Conservation (phyloP, 2,113 vertebrate species). For the Marcusenius ussheri region DNA sequence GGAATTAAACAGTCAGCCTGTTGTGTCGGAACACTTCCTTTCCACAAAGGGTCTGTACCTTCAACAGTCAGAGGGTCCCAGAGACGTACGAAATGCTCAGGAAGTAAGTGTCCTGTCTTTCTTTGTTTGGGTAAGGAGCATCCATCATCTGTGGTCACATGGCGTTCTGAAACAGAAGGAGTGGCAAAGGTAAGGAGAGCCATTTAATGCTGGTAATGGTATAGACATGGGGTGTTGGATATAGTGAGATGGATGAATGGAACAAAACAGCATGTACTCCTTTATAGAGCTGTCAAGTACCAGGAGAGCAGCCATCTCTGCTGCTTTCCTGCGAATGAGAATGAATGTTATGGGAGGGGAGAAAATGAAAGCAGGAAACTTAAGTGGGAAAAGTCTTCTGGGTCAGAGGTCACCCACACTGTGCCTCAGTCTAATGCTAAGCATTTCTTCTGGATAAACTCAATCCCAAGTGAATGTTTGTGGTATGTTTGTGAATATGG, state of each 20-base stretch:
- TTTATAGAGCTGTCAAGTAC: neutral
- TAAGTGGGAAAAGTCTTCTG: neutral
- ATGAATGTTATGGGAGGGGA: neutral
- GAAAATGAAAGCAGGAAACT: neutral
- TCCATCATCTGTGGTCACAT: neutral
- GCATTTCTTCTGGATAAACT: neutral
- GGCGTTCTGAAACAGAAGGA: neutral
- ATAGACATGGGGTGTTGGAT: neutral
- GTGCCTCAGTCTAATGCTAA: neutral
- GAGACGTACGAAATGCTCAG: neutral
- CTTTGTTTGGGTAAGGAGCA: neutral
- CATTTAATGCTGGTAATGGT: neutral
- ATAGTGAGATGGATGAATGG: neutral
- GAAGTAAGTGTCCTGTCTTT: neutral
- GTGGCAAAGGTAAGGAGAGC: neutral
- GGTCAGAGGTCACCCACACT: neutral
- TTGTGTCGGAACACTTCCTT: neutral
- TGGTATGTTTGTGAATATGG: neutral
- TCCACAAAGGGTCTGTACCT: neutral
- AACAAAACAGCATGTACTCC: neutral
- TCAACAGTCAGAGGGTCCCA: neutral
- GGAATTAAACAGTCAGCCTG: neutral
- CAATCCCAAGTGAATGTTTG: neutral
- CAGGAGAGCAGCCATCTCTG: neutral
- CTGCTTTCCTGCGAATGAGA: neutral